A percentile compares a stretch with the other conserved stretches of the same genome.
phyloP scores from a whole-genome alignment of 1,140 invertebrate genomes.

The Schlechtendalia chinensis region DNA sequence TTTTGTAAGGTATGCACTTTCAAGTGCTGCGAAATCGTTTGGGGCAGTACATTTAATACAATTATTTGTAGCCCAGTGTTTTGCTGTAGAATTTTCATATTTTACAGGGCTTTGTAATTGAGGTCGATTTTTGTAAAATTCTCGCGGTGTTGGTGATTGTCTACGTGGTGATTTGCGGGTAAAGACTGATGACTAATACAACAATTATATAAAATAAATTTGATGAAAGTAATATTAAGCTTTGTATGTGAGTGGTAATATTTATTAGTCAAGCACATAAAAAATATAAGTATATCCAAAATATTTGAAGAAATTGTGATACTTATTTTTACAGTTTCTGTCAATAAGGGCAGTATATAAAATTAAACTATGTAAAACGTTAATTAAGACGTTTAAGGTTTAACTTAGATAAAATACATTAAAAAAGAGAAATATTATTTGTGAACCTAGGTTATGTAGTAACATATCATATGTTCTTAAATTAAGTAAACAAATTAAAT shows the following conservation, averaged over 20 bases:
- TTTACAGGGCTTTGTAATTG: neutral
- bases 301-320: too few relatives aligned
- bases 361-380: too few relatives aligned
- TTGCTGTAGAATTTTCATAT: conserved; percentile 10
- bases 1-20: conserved; percentile 37
- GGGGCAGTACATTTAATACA: conserved; percentile 29
- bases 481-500: neutral
- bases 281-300: neutral
- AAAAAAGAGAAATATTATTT: too few relatives aligned
- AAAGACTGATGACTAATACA: neutral
- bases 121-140: conserved; percentile 26
- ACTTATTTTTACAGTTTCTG: too few relatives aligned
- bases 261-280: neutral
- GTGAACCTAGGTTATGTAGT: too few relatives aligned
- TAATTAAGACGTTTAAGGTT: too few relatives aligned
- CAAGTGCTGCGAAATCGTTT: conserved; percentile 18
- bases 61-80: conserved; percentile 11
- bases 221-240: neutral
- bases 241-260: neutral
- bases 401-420: too few relatives aligned
- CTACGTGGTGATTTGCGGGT: conserved; percentile 8
- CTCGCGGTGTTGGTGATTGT: conserved; percentile 30
- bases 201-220: neutral
- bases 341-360: too few relatives aligned
- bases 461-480: too few relatives aligned